Percentiles rank a stretch among this genome's conserved stretches.
phyloP scores from a whole-genome alignment of 2,113 vertebrate species.

The Merops nubicus region DNA sequence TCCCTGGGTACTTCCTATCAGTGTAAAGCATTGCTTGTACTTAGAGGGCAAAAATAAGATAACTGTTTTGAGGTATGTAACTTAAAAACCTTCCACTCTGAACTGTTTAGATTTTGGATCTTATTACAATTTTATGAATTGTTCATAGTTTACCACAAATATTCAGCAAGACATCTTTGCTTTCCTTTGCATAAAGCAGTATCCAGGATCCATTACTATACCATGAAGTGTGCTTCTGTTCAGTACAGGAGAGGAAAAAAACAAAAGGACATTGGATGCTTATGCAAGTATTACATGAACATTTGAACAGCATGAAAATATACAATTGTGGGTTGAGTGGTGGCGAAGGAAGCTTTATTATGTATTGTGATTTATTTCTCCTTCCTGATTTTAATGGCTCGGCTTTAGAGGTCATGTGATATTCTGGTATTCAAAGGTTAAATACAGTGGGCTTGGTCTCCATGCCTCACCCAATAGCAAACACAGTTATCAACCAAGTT shows the following conservation, averaged over 20 bases:
- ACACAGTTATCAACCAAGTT: constrained; percentile 21
- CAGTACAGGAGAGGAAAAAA: neutral
- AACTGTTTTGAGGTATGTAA: neutral
- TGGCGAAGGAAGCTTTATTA: neutral
- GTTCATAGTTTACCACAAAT: neutral
- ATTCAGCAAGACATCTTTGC: neutral
- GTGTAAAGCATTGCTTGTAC: neutral
- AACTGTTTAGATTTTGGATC: neutral
- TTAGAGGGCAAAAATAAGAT: neutral
- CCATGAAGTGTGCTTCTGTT: neutral
- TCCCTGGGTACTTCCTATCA: neutral
- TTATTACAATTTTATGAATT: neutral
- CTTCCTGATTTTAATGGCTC: neutral
- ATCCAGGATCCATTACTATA: neutral
- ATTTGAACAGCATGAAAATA: neutral
- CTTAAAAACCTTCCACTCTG: neutral
- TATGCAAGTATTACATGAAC: neutral
- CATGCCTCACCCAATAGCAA: neutral
- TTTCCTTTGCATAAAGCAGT: neutral
- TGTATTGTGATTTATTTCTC: neutral
- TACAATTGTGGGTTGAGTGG: neutral
- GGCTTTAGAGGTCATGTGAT: neutral
- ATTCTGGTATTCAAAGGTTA: constrained; percentile 6
- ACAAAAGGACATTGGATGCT: neutral
- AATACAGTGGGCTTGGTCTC: neutral